Conservation (phyloP, 2,888 invertebrate genomes). For the Ophion ventricosus region DNA sequence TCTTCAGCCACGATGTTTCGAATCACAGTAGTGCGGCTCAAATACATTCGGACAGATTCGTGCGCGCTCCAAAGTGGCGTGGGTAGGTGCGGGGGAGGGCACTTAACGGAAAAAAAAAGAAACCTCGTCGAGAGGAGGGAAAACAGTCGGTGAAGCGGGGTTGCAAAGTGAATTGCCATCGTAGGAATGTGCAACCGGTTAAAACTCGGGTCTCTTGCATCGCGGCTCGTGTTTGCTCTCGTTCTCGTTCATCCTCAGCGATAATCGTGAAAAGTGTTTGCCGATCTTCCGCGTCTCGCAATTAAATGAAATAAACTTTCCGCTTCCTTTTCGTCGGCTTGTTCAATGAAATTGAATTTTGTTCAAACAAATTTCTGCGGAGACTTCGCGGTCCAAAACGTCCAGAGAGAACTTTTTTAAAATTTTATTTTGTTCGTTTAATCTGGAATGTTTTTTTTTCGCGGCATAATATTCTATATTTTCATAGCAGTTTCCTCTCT, state of each 20-base stretch:
- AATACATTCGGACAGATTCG: neutral
- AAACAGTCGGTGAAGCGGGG: neutral
- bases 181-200: neutral
- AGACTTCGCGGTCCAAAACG: neutral
- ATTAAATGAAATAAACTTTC: neutral
- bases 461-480: neutral
- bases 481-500: neutral
- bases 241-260: constrained; percentile 5
- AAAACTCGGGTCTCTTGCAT: neutral
- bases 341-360: neutral
- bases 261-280: constrained; percentile 40
- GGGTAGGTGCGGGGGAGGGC: neutral
- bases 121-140: neutral
- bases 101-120: neutral
- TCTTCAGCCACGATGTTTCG: neutral
- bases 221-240: neutral
- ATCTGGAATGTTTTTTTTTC: neutral
- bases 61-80: neutral
- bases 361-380: neutral
- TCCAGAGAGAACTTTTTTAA: neutral
- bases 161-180: neutral
- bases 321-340: neutral
- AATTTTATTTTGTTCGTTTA: neutral
- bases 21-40: neutral
- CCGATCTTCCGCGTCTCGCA: neutral